These are phyloP conservation scores for Cotesia typhae DNA, from an alignment of 1,140 invertebrate species.

Conservation along the genomic window DNA sequence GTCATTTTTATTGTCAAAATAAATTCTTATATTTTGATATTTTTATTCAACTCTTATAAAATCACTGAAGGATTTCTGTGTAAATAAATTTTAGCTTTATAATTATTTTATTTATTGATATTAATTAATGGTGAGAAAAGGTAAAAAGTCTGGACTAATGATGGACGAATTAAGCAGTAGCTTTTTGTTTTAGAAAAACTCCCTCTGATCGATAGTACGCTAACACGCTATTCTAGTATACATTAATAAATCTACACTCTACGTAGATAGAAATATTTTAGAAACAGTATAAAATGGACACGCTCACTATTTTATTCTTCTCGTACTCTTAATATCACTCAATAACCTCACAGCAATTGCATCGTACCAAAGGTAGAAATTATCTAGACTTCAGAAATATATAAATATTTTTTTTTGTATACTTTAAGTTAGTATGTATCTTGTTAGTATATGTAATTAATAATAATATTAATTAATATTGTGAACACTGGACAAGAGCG, in stretches of 20 bases:
- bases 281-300: constrained; percentile 65
- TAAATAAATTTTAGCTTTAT: too few species aligned
- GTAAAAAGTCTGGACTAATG: too few species aligned
- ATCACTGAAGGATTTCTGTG: too few species aligned
- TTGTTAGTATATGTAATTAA: neutral
- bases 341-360: neutral
- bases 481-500: constrained; percentile 4
- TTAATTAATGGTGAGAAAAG: too few species aligned
- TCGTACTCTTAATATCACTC: constrained; percentile 31
- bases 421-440: neutral
- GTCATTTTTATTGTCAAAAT: too few species aligned
- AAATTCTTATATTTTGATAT: too few species aligned
- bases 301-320: constrained; percentile 34
- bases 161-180: too few species aligned
- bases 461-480: neutral
- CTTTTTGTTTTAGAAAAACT: too few species aligned
- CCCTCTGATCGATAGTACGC: too few species aligned
- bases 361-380: neutral
- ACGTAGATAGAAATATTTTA: constrained; percentile 62
- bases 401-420: neutral
- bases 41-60: too few species aligned
- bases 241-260: constrained; percentile 37
- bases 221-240: too few species aligned
- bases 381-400: neutral
- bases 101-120: too few species aligned